Base-by-base conservation (phyloP, 2,113 vertebrate species). In the Bothrops jararaca region DNA sequence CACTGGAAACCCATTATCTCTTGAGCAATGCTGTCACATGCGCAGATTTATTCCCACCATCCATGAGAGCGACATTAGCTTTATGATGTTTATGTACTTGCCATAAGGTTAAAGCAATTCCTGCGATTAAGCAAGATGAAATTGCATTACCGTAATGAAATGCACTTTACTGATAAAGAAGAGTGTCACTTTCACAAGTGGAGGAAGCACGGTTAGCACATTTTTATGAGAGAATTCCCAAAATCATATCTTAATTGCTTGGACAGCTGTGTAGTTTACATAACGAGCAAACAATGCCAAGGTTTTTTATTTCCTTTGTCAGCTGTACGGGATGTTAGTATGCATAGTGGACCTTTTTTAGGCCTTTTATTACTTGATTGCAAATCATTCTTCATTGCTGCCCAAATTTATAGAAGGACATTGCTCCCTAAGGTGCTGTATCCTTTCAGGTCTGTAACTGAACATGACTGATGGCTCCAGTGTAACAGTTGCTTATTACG, bases 381-480 rank as follows among this genome's bases (percentile, higher is more conserved):
- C 98, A 98, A 98, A 98, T 98, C 98, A 98, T 98, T 98, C 98
- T 98, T 98, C 98, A 98, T 98, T 98, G 98, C 98, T 98, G 98
- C 97, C 97, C 97, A 98, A 98, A 98, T 98, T 98, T 98, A 98
- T 98, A 98, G 98, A 98, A 98, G 98, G 98, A 98, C 98, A 98
- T 98, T 98, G 98, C 98, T 98, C 98, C 98, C 98, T 93, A 96
- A 98, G 98, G 98, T 98, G 97, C 98, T 96, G 97, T 98, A 98
- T 98, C 97, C 98, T 98, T 98, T 98, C 98, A 98, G 98, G 97
- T 98, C 98, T 98, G 98, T 98, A 98, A 98, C 98, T 98, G 97
- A 98, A 98, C 98, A 98, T 98, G 98, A 98, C 97, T 98, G 98
- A 98, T 98, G 97, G 97, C 94, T 97, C 97, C 97, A 97, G 97